Evolutionary conservation across 2,797 vertebrate genomes (phyloP), one percentile per base, ranked within the genome.

Genomic region (Malurus splendens): DNA sequence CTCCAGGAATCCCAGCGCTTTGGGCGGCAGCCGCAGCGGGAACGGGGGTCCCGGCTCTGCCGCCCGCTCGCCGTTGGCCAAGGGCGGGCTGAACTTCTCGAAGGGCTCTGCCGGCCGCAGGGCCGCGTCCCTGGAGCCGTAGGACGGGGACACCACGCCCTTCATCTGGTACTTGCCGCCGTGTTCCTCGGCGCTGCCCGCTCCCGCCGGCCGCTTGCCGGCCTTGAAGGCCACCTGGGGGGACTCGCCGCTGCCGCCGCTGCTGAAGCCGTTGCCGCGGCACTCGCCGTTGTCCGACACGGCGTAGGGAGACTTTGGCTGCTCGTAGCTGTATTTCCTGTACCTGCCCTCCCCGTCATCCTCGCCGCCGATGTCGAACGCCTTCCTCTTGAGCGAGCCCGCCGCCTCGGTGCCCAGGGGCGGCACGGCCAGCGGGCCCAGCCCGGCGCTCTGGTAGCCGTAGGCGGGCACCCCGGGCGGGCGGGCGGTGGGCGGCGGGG

Each of bases 261-360:
- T 66, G 39, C 93, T 90, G 82, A 98, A 99, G 30, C 98, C 96
- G 3, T 98, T 98, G 54, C 98, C 98, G 51, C 96, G 96, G 92
- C 98, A 98, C 93, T 99, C 98, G 24, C 96, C 96, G 94, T 97
- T 98, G 92, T 98, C 98, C 48, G 96, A 94, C 68, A 98, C 72
- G 60, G 97, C 90, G 93, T 98, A 99, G 33, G 96, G 85, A 8
- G 97, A 93, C 95, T 99, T 99, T 94, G 98, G 90, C 56, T 98
- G 95, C 89, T 99, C 98, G 66, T 99, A 99, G 90, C 96, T 96
- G 81, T 98, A 99, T 95, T 99, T 99, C 94, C 98, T 97, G 93
- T 99, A 99, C 87, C 98, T 98, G 39, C 98, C 97, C 55, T 97
- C 97, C 0, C 87, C 96, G 4, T 98, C 98, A 1, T 98, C 98